Percentiles rank a stretch among this genome's conserved stretches.
Evolutionary conservation across 2,797 vertebrate species (phyloP).

Genomic region (Thunnus albacares): DNA sequence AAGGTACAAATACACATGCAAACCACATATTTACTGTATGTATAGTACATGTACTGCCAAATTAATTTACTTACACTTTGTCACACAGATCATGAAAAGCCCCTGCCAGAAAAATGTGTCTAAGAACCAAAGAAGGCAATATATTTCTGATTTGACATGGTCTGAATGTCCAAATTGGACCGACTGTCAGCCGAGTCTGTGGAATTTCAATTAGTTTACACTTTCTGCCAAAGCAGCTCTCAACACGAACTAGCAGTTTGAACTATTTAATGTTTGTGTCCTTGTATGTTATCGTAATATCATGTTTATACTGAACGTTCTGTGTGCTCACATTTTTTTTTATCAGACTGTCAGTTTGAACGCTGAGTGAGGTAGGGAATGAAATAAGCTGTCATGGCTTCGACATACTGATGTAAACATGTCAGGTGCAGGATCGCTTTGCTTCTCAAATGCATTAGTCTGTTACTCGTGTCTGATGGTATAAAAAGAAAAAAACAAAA

Average conservation of each 20-base stretch:
- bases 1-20: background rate
- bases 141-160: slow-evolving; percentile 10
- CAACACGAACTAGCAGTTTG: background rate
- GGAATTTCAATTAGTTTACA: slow-evolving; percentile 10
- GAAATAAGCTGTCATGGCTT: background rate
- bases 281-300: background rate
- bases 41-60: background rate
- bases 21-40: background rate
- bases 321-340: background rate
- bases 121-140: background rate
- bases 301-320: background rate
- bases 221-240: slow-evolving; percentile 5
- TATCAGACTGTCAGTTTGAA: background rate
- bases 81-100: background rate
- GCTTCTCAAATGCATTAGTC: background rate
- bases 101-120: background rate
- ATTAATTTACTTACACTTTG: background rate
- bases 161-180: background rate
- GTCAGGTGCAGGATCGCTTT: background rate
- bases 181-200: slow-evolving; percentile 10
- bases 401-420: background rate
- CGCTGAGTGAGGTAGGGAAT: background rate
- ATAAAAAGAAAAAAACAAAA: background rate
- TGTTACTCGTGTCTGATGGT: background rate
- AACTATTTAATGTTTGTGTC: slow-evolving; percentile 3